Conservation (phyloP, 2,888 invertebrate species). For the Limnephilus lunatus region DNA sequence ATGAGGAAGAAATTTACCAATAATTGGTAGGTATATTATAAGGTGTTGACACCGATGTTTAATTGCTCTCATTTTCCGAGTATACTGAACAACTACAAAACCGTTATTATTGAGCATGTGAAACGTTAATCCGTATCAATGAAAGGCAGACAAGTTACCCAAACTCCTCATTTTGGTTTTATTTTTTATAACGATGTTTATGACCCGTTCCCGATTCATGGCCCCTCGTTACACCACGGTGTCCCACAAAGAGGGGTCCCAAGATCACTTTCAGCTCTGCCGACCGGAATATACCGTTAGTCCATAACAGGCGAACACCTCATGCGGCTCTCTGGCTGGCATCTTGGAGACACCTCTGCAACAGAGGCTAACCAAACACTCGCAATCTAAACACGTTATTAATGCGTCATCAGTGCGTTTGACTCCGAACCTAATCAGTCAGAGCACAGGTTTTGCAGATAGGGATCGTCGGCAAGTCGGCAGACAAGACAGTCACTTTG, state of each 20-base stretch:
- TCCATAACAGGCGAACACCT: neutral
- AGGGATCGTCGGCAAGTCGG: slow-evolving; percentile 7
- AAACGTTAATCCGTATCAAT: slow-evolving; percentile 6
- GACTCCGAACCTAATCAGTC: neutral
- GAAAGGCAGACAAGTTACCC: neutral
- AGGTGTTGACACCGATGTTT: neutral
- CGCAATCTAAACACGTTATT: neutral
- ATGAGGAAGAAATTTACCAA: neutral
- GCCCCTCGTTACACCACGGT: slow-evolving; percentile 16
- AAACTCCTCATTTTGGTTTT: slow-evolving; percentile 21
- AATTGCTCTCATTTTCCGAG: neutral
- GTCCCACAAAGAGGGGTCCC: slow-evolving; percentile 31
- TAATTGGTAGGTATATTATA: neutral
- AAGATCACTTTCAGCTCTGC: slow-evolving; percentile 45
- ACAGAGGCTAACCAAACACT: neutral
- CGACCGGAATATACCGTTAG: slow-evolving; percentile 45
- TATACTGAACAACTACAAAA: neutral
- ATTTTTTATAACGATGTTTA: slow-evolving; percentile 4
- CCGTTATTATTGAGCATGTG: neutral
- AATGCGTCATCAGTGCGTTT: neutral
- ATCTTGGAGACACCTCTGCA: slow-evolving; percentile 3
- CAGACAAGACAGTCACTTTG: slow-evolving; percentile 33
- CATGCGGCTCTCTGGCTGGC: neutral
- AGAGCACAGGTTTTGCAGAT: slow-evolving; percentile 9
- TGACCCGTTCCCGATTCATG: slow-evolving; percentile 45